Conservation (phyloP, 2,888 invertebrate genomes). For the Meteorus colon region DNA sequence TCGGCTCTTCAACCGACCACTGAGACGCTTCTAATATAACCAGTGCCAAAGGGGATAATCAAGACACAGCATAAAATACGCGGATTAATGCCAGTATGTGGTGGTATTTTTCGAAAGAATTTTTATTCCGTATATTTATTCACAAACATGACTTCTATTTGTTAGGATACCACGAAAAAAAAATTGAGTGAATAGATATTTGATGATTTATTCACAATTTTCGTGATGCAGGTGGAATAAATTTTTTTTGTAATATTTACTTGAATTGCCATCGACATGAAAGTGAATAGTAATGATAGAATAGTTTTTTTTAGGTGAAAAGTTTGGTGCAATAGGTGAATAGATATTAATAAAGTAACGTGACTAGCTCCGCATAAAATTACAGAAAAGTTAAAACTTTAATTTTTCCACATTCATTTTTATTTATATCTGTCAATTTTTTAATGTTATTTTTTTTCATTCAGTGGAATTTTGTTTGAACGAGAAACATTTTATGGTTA, state of each 20-base stretch:
- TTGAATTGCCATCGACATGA: too few relatives aligned
- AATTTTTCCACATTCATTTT: too few relatives aligned
- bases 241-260: too few relatives aligned
- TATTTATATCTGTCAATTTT: not conserved
- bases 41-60: constrained; percentile 26
- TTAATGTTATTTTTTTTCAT: not conserved
- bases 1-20: constrained; percentile 32
- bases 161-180: not conserved
- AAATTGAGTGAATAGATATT: not conserved
- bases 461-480: too few relatives aligned
- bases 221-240: not conserved
- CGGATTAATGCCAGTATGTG: constrained; percentile 35
- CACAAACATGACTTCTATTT: not conserved
- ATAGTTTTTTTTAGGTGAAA: too few relatives aligned
- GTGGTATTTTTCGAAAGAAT: not conserved
- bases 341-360: too few relatives aligned
- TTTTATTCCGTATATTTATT: not conserved
- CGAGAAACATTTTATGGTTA: too few relatives aligned
- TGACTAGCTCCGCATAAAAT: too few relatives aligned
- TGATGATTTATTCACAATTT: not conserved
- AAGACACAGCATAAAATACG: constrained; percentile 15
- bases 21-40: constrained; percentile 12
- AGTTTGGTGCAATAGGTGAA: too few relatives aligned
- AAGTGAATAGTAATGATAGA: too few relatives aligned
- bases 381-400: too few relatives aligned